Percentiles rank a stretch among this genome's conserved stretches.
phyloP scores from a whole-genome alignment of 1,140 invertebrate species.

The Eciton burchellii region DNA sequence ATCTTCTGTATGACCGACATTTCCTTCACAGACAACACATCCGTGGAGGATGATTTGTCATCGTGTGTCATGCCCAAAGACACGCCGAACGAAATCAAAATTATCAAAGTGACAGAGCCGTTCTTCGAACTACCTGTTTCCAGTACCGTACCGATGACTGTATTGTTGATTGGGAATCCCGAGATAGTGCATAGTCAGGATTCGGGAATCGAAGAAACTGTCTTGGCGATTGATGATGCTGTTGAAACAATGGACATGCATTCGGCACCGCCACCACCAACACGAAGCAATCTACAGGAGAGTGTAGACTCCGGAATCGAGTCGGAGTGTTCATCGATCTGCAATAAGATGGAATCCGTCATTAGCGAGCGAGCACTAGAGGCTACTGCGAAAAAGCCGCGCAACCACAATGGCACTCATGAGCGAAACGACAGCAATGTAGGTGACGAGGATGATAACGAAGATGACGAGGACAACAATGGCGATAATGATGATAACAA shows the following conservation, averaged over 20 bases:
- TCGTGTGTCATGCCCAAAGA: slow-evolving; percentile 22
- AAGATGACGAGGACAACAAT: neutral
- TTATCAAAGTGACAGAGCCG: slow-evolving; percentile 35
- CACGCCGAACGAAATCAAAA: slow-evolving; percentile 15
- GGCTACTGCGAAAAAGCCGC: slow-evolving; percentile 1
- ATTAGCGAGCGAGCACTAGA: slow-evolving; percentile 31
- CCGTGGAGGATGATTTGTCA: slow-evolving; percentile 32
- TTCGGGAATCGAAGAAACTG: slow-evolving; percentile 69
- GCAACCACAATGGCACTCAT: slow-evolving; percentile 7
- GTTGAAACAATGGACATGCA: slow-evolving; percentile 17
- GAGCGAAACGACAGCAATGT: neutral
- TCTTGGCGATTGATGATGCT: slow-evolving; percentile 57
- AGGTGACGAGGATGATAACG: neutral
- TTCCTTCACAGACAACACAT: slow-evolving; percentile 54
- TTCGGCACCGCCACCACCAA: neutral
- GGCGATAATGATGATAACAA: slow-evolving; percentile 17
- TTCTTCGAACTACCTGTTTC: slow-evolving; percentile 57
- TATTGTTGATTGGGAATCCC: slow-evolving; percentile 67
- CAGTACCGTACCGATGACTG: slow-evolving; percentile 50
- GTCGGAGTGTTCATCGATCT: slow-evolving; percentile 76
- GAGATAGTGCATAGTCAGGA: slow-evolving; percentile 67
- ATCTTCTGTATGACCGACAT: slow-evolving; percentile 72
- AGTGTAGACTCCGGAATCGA: slow-evolving; percentile 75
- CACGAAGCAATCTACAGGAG: slow-evolving; percentile 69
- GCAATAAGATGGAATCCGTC: slow-evolving; percentile 59